Percentiles rank a stretch among this genome's conserved stretches.
phyloP scores from a whole-genome alignment of 2,797 vertebrate species.

The Rhadinocentrus ornatus region DNA sequence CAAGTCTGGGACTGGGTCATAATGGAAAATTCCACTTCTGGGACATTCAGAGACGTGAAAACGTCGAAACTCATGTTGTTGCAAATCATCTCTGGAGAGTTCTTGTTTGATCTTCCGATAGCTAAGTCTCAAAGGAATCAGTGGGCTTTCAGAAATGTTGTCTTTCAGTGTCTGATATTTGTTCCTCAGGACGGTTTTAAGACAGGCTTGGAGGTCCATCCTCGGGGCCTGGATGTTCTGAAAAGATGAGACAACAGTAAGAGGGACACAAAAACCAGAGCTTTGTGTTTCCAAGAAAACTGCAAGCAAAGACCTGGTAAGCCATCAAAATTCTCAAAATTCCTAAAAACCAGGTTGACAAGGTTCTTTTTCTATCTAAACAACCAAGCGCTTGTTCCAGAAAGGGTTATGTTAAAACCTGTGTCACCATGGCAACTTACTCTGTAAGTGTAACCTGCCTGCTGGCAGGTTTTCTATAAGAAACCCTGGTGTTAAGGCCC shows the following conservation, averaged over 20 bases:
- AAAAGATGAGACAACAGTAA: constrained; percentile 6
- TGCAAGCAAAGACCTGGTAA: neutral
- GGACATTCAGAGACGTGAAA: constrained; percentile 23
- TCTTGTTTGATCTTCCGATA: rapidly evolving
- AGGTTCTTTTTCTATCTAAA: no score
- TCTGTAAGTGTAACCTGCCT: no score
- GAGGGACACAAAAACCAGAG: neutral
- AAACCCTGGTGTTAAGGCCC: no score
- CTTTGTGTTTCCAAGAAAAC: neutral
- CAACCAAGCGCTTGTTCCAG: no score
- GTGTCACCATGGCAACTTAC: no score
- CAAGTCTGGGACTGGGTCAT: neutral
- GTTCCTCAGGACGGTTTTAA: constrained; percentile 40
- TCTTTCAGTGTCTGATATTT: constrained; percentile 42
- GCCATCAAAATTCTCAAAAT: no score
- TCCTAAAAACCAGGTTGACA: no score
- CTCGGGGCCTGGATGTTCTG: constrained; percentile 11
- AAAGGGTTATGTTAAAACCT: no score
- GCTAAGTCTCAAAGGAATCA: constrained; percentile 33
- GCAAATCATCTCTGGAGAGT: neutral
- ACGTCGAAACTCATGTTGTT: constrained; percentile 36
- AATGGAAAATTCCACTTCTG: rapidly evolving
- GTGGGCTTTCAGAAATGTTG: rapidly evolving
- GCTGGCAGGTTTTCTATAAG: no score
- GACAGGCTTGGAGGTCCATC: constrained; percentile 39